Evolutionary conservation across 2,888 invertebrate genomes (phyloP), one percentile per base, ranked within the genome.

Genomic region (Scaeva pyrastri): DNA sequence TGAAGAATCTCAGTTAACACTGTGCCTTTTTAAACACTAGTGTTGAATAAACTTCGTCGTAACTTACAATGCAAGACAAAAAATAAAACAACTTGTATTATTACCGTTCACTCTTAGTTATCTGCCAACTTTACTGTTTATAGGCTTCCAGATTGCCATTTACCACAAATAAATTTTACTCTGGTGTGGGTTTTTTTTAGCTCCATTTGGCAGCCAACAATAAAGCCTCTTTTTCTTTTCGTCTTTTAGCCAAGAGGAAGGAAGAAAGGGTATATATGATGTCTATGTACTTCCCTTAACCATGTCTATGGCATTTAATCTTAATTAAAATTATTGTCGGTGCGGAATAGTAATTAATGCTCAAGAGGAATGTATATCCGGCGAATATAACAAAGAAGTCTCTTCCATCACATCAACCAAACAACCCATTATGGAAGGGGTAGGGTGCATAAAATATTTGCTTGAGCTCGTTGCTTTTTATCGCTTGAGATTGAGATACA

Each of bases 291-390:
- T 78, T 74, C 55, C 70, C 72, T 76, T 82, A 52, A 52, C 72
- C 50, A 74, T 52, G 68, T 60, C 60, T 76, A 23, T 52, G 76
- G 60, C 56, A 74, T 78, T 84, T 71, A 79, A 75, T 79, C 79
- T 79, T 84, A 79, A 84, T 84, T 84, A 84, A 79, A 79, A 71
- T 79, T 50, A 79, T 75, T 79, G 84, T 79, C 75, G 84, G 79
- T 84, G 14, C 79, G 84, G 75, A 79, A 84, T 79, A 84, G 70
- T 75, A 79, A 84, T 84, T 84, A 79, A 79, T 79, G 84, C 36
- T 71, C 50, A 50, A 71, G 70, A 58, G 75, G 84, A 84, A 84
- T 84, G 84, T 77, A 64, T 84, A 78, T 84, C 84, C 84, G 84
- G 79, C 79, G 84, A 79, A 79, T 66, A 75, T 48, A 73, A 78